phyloP scores from a whole-genome alignment of 1,140 invertebrate species.

The Berghia stephanieae region DNA sequence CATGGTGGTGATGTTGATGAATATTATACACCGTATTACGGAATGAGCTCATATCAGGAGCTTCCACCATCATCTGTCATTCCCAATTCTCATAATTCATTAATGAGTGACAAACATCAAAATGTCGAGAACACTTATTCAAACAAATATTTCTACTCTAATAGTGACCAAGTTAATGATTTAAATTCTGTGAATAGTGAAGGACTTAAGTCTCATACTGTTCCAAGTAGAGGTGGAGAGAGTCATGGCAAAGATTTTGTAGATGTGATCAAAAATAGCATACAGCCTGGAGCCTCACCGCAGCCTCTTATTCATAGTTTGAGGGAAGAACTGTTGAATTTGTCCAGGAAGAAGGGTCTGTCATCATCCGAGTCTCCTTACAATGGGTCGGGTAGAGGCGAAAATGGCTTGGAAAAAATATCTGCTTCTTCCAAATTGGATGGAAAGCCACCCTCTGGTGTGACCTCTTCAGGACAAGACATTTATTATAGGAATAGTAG shows the following conservation, averaged over 20 bases:
- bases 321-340: conserved; percentile 34
- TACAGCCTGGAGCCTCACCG: conserved; percentile 33
- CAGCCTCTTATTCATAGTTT: conserved; percentile 41
- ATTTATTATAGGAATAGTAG: neutral
- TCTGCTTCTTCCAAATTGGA: neutral
- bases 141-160: too few relatives aligned
- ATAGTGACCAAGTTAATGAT: too few relatives aligned
- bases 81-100: too few relatives aligned
- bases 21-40: conserved; percentile 11
- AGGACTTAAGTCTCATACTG: too few relatives aligned
- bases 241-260: conserved; percentile 40
- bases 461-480: neutral
- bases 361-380: too few relatives aligned
- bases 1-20: too few relatives aligned
- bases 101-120: too few relatives aligned
- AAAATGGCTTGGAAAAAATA: neutral
- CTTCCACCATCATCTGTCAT: neutral
- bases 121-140: too few relatives aligned
- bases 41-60: conserved; percentile 10
- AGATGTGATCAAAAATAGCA: conserved; percentile 42
- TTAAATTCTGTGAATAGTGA: too few relatives aligned
- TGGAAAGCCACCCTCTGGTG: neutral
- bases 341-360: conserved; percentile 59
- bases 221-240: conserved; percentile 32
- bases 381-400: too few relatives aligned